Evolutionary conservation across 1,140 invertebrate genomes (phyloP), one percentile per base, ranked within the genome.

Genomic region (Adelges cooleyi): DNA sequence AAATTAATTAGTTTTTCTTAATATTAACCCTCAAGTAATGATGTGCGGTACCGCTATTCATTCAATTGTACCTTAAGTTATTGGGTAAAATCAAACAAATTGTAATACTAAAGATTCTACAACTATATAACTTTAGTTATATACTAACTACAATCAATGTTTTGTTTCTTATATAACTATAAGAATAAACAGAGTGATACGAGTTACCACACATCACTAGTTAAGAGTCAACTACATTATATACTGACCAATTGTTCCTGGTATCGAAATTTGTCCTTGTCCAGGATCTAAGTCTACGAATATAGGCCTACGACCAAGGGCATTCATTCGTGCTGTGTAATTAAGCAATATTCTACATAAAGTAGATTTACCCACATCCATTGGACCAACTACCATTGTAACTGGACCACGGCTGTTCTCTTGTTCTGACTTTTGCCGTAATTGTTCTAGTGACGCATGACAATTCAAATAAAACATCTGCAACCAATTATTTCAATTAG

Each of bases 261-360:
- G 92, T 52, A 97, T 85, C 22, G 90, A 90, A 68, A 97, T 92
- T 38, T 86, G 81, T 2, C 92, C 94, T 78, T 98, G 94, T 10
- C 93, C 95, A 10, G 98, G 90, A 81, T 99, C 96, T 15, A 99
- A 77, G 75, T 99, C 96, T 3, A 97, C 91, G 76, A 86, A 94
- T 66, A 98, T 86, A 0, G 95, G 89, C 44, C 87, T 77, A 56
- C 84, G 79, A 13, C 59, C 59, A 25, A 42, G 44, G 40, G 50
- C 20, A 1, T 87, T 89, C 77, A 92, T 83, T 56, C 94, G 77
- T 1, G 95, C 92, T 2, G 90, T 91, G 77, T 96, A 96, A 77
- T 99, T 99, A 0, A 97, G 76, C 2, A 99, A 76, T 68, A 99
- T 84, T 53, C 86, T 80, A 70, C 87, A 90, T 0, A 99, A 72